These are phyloP conservation scores for Actinia tenebrosa DNA, from an alignment of 64 coral and sea anemone species.

Conservation along the genomic window DNA sequence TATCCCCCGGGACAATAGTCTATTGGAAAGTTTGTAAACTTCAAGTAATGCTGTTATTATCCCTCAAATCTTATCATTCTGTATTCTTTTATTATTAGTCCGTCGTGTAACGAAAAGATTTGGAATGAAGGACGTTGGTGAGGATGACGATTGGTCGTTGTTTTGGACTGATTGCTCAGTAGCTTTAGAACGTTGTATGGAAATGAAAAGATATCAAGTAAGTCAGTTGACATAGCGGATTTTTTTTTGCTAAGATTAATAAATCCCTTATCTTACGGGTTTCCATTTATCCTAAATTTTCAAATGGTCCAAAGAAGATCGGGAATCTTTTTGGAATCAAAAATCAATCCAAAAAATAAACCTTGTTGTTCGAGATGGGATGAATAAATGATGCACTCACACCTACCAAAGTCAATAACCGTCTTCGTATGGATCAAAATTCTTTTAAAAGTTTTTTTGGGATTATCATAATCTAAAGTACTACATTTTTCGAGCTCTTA, in stretches of 20 bases:
- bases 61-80: background rate
- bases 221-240: slow-evolving; percentile 8
- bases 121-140: slow-evolving; percentile 97
- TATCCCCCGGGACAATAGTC: background rate
- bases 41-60: background rate
- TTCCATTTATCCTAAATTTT: background rate
- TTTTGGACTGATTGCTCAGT: slow-evolving; percentile 97
- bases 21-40: background rate
- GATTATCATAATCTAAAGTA: background rate
- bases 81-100: slow-evolving; percentile 48
- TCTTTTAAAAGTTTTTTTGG: background rate
- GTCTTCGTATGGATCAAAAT: background rate
- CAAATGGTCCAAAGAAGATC: background rate
- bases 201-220: slow-evolving; percentile 99
- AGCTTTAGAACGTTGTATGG: slow-evolving; percentile 94
- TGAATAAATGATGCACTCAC: background rate
- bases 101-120: slow-evolving; percentile 87
- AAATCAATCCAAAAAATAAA: background rate
- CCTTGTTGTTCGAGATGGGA: background rate
- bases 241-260: background rate
- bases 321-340: background rate
- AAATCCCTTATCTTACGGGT: background rate
- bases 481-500: background rate
- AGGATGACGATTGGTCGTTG: slow-evolving; percentile 96
- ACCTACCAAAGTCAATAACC: background rate